Evolutionary conservation across 2,888 invertebrate genomes (phyloP).

Genomic region (Baronia brevicornis): DNA sequence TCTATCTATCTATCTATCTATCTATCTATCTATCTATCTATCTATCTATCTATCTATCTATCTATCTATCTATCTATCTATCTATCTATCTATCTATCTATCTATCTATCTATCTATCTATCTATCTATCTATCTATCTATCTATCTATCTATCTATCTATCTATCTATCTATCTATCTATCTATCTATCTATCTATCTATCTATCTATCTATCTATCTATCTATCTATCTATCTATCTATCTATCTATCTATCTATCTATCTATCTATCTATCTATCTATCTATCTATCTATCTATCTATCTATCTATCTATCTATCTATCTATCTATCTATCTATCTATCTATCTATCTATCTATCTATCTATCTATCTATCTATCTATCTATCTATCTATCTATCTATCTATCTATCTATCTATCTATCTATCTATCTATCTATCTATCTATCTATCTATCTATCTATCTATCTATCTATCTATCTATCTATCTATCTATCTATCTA

Average conservation of each 20-base stretch:
- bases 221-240: conserved; percentile 1
- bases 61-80: conserved; percentile 1
- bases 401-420: not conserved
- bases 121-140: conserved; percentile 1
- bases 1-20: conserved; percentile 1
- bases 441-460: not conserved
- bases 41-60: conserved; percentile 2
- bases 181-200: conserved; percentile 1
- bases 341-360: not conserved
- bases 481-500: not conserved
- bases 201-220: conserved; percentile 1
- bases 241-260: not conserved
- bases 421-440: not conserved
- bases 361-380: not conserved
- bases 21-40: conserved; percentile 2
- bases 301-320: not conserved
- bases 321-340: not conserved
- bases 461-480: not conserved
- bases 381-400: not conserved
- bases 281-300: not conserved
- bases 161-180: conserved; percentile 1
- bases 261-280: not conserved
- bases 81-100: conserved; percentile 2
- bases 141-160: conserved; percentile 2
- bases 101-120: conserved; percentile 2